phyloP scores from a whole-genome alignment of 2,113 vertebrate genomes.

The Hemibagrus wyckioides region DNA sequence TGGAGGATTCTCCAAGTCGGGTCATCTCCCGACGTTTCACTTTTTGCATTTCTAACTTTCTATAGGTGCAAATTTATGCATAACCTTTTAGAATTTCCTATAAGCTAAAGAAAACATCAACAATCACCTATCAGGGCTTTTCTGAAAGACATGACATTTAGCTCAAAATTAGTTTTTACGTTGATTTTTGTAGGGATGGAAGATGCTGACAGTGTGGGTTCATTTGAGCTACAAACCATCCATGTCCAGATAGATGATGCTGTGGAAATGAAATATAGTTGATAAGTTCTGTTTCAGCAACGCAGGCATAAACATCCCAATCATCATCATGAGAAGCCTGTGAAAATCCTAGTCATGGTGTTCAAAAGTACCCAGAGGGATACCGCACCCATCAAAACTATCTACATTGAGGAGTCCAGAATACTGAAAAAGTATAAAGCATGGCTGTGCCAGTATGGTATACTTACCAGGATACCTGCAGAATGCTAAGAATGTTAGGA shows the following conservation, averaged over 20 bases:
- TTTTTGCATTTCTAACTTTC: neutral
- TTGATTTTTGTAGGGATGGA: neutral
- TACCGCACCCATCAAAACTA: neutral
- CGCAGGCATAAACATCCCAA: neutral
- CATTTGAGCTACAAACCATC: neutral
- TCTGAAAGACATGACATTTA: neutral
- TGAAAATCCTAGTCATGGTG: neutral
- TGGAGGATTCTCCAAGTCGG: neutral
- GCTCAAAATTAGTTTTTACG: neutral
- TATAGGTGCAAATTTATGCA: neutral
- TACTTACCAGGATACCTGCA: neutral
- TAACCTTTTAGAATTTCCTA: neutral
- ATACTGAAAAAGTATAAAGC: neutral
- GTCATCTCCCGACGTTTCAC: neutral
- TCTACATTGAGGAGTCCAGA: neutral
- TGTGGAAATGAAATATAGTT: constrained; percentile 5
- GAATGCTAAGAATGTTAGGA: neutral
- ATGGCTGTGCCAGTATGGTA: neutral
- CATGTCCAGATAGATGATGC: neutral
- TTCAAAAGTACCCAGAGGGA: neutral
- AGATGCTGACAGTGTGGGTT: neutral
- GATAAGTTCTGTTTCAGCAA: neutral
- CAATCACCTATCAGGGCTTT: neutral
- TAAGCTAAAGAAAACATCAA: neutral
- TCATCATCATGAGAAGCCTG: neutral